phyloP scores from a whole-genome alignment of 1,140 invertebrate genomes.

The Drosophila watanabei region DNA sequence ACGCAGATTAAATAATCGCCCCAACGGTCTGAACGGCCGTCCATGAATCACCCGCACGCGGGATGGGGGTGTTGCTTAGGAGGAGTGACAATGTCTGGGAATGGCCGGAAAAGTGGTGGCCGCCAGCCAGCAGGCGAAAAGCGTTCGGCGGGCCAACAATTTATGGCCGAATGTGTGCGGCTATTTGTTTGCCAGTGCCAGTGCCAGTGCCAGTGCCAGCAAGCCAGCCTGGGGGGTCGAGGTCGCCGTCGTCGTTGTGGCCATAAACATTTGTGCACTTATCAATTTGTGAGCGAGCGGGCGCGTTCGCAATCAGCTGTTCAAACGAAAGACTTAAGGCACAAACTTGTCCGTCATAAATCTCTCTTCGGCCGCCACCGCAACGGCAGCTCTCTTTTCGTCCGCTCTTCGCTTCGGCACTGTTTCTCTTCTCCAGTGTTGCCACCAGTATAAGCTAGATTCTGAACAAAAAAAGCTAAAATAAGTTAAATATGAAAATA shows the following conservation, averaged over 20 bases:
- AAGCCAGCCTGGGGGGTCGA: constrained; percentile 71
- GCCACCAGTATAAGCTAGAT: too few species aligned
- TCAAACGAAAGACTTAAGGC: constrained; percentile 78
- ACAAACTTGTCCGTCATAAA: constrained; percentile 78
- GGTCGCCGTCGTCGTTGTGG: constrained; percentile 65
- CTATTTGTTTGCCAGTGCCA: constrained; percentile 35
- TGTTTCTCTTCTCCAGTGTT: constrained; percentile 41
- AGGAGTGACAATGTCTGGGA: constrained; percentile 59
- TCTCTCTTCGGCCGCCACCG: constrained; percentile 63
- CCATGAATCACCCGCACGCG: constrained; percentile 54
- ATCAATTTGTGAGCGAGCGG: constrained; percentile 65
- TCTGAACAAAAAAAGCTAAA: too few species aligned
- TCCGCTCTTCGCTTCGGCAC: constrained; percentile 26
- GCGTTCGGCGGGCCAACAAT: constrained; percentile 54
- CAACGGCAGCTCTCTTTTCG: constrained; percentile 24
- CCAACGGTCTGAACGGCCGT: constrained; percentile 19
- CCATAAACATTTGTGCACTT: constrained; percentile 78
- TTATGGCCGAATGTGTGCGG: constrained; percentile 49
- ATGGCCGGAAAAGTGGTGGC: constrained; percentile 41
- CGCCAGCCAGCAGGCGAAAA: constrained; percentile 52
- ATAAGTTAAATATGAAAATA: too few species aligned
- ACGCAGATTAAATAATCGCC: constrained; percentile 79
- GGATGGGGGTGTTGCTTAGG: constrained; percentile 26
- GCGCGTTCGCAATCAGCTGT: constrained; percentile 71
- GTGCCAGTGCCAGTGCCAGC: neutral